Conservation (phyloP, 2,113 vertebrate genomes). For the Mellivora capensis region DNA sequence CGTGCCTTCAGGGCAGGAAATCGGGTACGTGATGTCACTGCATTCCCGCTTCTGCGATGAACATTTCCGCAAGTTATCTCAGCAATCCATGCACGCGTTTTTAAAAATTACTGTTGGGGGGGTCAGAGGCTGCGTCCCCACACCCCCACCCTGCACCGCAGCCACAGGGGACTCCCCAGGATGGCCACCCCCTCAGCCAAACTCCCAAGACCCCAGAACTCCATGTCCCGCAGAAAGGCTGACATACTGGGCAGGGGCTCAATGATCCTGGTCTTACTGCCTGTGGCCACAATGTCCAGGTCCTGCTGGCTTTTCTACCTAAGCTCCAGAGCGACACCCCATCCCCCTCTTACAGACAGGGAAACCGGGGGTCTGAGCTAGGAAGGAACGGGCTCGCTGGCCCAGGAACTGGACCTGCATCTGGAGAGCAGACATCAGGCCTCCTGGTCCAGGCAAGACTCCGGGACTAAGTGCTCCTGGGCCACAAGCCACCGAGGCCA, state of each 20-base stretch:
- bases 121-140: rapidly evolving
- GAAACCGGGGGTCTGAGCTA: neutral
- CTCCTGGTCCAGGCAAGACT: neutral
- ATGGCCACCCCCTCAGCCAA: neutral
- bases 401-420: neutral
- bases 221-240: neutral
- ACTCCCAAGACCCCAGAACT: neutral
- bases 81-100: neutral
- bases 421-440: neutral
- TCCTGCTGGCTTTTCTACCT: neutral
- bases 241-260: rapidly evolving
- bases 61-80: neutral
- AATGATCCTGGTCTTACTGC: neutral
- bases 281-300: neutral
- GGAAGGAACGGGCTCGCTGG: rapidly evolving
- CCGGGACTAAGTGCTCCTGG: neutral
- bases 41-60: rapidly evolving
- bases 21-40: rapidly evolving
- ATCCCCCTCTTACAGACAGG: neutral
- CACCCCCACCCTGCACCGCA: rapidly evolving
- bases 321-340: neutral
- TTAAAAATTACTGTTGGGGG: rapidly evolving
- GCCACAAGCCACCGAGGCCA: neutral
- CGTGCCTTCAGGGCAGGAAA: neutral
- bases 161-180: neutral